Conservation (phyloP, 2,113 vertebrate species). For the Rhinoptilus africanus region DNA sequence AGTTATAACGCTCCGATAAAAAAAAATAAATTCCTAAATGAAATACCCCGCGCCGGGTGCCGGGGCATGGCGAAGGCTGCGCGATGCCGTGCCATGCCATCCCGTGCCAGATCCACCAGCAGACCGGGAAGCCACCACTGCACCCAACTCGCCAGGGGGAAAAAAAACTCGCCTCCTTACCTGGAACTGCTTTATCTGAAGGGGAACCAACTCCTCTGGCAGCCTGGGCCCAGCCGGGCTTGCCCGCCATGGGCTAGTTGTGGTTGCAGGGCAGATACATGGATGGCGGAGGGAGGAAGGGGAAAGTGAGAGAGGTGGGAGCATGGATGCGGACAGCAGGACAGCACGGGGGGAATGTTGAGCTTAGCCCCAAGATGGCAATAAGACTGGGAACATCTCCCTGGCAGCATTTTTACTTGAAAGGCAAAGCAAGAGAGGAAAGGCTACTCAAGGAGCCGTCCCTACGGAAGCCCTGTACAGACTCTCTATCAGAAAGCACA, state of each 20-base stretch:
- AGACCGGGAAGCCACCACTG: neutral
- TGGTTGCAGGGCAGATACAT: neutral
- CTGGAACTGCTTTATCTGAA: slow-evolving; percentile 28
- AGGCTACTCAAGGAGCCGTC: neutral
- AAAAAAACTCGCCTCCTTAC: slow-evolving; percentile 10
- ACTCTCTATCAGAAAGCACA: neutral
- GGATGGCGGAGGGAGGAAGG: neutral
- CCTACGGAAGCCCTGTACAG: neutral
- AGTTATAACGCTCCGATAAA: neutral
- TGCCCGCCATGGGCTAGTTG: neutral
- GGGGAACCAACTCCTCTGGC: slow-evolving; percentile 50
- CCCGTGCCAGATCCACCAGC: neutral
- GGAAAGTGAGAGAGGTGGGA: neutral
- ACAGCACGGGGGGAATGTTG: neutral
- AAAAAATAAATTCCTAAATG: neutral
- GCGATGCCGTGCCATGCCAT: neutral
- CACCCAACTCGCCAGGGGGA: neutral
- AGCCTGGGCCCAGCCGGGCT: neutral
- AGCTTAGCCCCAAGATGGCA: neutral
- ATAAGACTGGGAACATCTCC: neutral
- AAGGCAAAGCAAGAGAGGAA: neutral
- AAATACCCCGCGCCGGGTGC: neutral
- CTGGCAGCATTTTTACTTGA: neutral
- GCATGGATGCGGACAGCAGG: neutral
- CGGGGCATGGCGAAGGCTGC: rapidly evolving